These are phyloP conservation scores for Pterobdella sp. DNA, from an alignment of 2,888 invertebrate species.

Conservation along the genomic window DNA sequence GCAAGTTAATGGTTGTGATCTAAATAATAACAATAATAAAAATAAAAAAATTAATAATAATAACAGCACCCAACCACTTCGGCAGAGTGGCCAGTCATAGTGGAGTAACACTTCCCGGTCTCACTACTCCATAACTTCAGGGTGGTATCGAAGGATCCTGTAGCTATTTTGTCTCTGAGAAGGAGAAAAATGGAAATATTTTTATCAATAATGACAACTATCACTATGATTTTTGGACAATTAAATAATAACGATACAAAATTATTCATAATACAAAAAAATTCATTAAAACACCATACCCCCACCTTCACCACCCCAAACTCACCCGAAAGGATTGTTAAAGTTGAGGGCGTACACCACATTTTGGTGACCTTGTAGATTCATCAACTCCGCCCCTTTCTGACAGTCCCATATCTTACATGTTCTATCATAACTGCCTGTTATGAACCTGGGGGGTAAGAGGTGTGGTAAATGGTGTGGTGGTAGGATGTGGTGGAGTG, in stretches of 20 bases:
- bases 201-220: too few species aligned
- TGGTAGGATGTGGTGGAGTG: background rate
- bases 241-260: too few species aligned
- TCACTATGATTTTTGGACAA: too few species aligned
- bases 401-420: constrained; percentile 73
- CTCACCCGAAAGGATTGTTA: constrained; percentile 66
- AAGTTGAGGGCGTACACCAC: constrained; percentile 73
- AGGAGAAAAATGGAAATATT: too few species aligned
- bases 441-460: constrained; percentile 60
- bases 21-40: background rate
- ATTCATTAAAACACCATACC: too few species aligned
- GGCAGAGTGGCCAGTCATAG: constrained; percentile 50
- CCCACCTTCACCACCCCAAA: constrained; percentile 28
- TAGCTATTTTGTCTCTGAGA: constrained; percentile 51
- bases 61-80: constrained; percentile 47
- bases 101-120: constrained; percentile 51
- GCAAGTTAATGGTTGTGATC: background rate
- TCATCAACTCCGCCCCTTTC: constrained; percentile 62
- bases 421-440: constrained; percentile 76
- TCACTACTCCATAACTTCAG: constrained; percentile 51
- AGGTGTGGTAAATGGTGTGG: background rate
- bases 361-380: constrained; percentile 68
- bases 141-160: constrained; percentile 52
- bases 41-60: background rate
- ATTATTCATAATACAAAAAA: too few species aligned